phyloP scores from a whole-genome alignment of 2,113 vertebrate genomes.

The Microcebus ravelobensis region DNA sequence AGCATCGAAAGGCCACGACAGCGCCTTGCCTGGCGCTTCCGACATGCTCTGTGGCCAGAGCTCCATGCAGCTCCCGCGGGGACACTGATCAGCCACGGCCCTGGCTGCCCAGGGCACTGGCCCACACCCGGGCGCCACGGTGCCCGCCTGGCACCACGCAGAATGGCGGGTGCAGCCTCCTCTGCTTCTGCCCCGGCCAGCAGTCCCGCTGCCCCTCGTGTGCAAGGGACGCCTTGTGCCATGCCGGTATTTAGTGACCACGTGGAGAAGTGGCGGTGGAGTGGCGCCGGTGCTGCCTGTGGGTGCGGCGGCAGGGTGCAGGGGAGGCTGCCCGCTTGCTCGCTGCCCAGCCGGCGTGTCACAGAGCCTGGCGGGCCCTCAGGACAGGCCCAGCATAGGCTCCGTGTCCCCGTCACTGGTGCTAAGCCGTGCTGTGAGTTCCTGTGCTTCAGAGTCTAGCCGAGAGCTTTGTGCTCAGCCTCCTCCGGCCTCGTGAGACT shows the following conservation, averaged over 20 bases:
- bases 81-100: rapidly evolving
- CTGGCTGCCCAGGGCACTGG: not conserved
- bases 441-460: not conserved
- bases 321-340: not conserved
- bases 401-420: not conserved
- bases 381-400: too few relatives aligned
- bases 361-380: not conserved
- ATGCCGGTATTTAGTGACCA: rapidly evolving
- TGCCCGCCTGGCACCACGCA: not conserved
- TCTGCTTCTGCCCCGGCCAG: not conserved
- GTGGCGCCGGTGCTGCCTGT: not conserved
- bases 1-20: rapidly evolving
- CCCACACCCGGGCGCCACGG: not conserved
- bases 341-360: rapidly evolving
- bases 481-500: rapidly evolving
- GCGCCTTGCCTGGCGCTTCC: rapidly evolving
- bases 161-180: rapidly evolving
- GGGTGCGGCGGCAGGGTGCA: not conserved
- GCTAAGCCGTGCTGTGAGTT: not conserved
- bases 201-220: too few relatives aligned
- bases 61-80: rapidly evolving
- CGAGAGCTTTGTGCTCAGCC: not conserved
- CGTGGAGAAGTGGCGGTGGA: not conserved
- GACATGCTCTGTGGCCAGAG: rapidly evolving
- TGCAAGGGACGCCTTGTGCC: not conserved